A percentile compares a stretch with the other conserved stretches of the same genome.
These are phyloP conservation scores for Myxocyprinus asiaticus DNA, from an alignment of 2,113 vertebrate genomes.

Conservation along the genomic window DNA sequence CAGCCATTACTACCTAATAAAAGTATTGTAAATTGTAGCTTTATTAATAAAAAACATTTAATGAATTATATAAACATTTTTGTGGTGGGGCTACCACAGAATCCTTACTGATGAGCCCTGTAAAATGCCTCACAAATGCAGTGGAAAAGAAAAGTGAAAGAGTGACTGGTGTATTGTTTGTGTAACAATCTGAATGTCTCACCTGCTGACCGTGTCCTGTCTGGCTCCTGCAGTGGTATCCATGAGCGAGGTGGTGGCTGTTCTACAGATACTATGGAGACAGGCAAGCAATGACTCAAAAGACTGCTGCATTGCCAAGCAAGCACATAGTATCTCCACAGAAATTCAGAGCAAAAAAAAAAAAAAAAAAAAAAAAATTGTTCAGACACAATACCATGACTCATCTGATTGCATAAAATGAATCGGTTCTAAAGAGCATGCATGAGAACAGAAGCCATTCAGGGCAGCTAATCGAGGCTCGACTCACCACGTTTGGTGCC, in stretches of 20 bases:
- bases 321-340: constrained; percentile 5
- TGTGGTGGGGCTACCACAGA: too few relatives aligned
- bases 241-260: constrained; percentile 95
- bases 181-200: constrained; percentile 15
- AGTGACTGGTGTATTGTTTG: not conserved
- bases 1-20: too few relatives aligned
- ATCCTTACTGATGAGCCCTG: too few relatives aligned
- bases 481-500: constrained; percentile 96
- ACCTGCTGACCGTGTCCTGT: constrained; percentile 89
- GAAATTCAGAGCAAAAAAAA: constrained; percentile 6
- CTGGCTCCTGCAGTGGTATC: constrained; percentile 94
- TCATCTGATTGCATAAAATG: constrained; percentile 17
- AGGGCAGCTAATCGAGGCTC: not conserved
- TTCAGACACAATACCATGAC: constrained; percentile 2
- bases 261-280: constrained; percentile 84
- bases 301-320: not conserved
- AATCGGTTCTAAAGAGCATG: not conserved
- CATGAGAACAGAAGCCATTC: not conserved
- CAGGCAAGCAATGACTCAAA: not conserved
- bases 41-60: too few relatives aligned
- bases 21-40: too few relatives aligned
- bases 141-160: not conserved
- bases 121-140: not conserved
- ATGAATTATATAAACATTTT: too few relatives aligned
- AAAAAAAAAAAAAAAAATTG: not conserved